Evolutionary conservation across 2,888 invertebrate species (phyloP).

Genomic region (Sicus ferrugineus): DNA sequence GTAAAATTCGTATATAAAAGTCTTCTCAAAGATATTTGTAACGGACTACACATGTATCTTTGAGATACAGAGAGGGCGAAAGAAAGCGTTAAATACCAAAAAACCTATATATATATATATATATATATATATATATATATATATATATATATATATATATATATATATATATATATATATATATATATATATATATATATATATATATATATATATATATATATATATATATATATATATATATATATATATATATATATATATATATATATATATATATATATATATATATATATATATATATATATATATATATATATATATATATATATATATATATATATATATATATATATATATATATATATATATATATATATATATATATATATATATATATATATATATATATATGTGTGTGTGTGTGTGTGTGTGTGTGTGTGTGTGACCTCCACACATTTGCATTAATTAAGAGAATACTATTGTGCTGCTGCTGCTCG

Average conservation of each 20-base stretch:
- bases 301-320: background rate
- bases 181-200: background rate
- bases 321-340: background rate
- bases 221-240: background rate
- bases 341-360: background rate
- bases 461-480: constrained; percentile 1
- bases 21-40: too few relatives aligned
- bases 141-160: background rate
- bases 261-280: background rate
- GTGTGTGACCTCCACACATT: background rate
- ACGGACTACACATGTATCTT: too few relatives aligned
- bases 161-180: background rate
- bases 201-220: background rate
- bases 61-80: too few relatives aligned
- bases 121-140: background rate
- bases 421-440: background rate
- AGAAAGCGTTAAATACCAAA: too few relatives aligned
- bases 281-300: background rate
- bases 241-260: background rate
- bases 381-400: background rate
- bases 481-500: background rate
- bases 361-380: background rate
- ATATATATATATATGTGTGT: background rate
- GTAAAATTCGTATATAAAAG: too few relatives aligned
- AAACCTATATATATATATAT: background rate